Conservation (phyloP, 1,140 invertebrate species). For the Hormaphis cornu region DNA sequence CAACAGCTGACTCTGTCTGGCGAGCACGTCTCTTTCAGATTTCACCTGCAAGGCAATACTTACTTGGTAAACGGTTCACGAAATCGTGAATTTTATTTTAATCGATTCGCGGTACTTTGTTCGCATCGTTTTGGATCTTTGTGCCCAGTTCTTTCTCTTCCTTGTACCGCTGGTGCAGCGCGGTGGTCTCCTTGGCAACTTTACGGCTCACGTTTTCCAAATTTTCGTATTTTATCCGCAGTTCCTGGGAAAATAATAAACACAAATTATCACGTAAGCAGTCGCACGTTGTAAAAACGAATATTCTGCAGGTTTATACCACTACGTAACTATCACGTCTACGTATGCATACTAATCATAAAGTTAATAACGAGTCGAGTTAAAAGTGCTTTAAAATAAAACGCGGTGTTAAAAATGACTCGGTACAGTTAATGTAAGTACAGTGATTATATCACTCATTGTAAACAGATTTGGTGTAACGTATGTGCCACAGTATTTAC, state of each 20-base stretch:
- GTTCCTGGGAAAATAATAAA: constrained; percentile 41
- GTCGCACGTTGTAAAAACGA: too few species aligned
- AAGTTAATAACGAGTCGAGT: too few species aligned
- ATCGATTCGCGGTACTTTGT: constrained; percentile 41
- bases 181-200: constrained; percentile 53
- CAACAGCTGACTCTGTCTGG: constrained; percentile 57
- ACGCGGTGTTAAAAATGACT: too few species aligned
- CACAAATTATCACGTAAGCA: too few species aligned
- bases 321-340: too few species aligned
- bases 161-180: constrained; percentile 51
- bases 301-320: too few species aligned
- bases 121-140: constrained; percentile 45
- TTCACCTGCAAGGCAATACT: constrained; percentile 45
- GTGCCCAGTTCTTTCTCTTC: constrained; percentile 51
- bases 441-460: too few species aligned
- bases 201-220: constrained; percentile 55
- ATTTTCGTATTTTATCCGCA: constrained; percentile 50
- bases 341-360: too few species aligned
- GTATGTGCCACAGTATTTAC: constrained; percentile 36
- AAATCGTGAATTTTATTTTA: not conserved
- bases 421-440: too few species aligned
- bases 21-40: constrained; percentile 55
- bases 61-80: not conserved
- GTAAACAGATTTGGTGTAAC: not conserved
- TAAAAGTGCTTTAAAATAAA: too few species aligned